phyloP scores from a whole-genome alignment of 2,888 invertebrate genomes.

The Troglohyphantes excavatus region DNA sequence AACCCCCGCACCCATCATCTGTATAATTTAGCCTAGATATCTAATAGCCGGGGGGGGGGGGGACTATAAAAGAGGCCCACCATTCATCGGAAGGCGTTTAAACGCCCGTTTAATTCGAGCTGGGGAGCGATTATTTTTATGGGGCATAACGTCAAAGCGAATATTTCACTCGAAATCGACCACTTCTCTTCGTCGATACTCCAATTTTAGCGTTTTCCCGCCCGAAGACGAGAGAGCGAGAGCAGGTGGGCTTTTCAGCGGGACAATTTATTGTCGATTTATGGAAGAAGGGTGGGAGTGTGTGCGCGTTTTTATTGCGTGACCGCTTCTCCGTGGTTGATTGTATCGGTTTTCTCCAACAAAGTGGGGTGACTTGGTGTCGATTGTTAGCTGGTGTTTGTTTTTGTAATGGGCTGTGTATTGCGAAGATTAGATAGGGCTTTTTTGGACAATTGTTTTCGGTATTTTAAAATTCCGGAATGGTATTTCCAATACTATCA shows the following conservation, averaged over 20 bases:
- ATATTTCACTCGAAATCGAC: slow-evolving; percentile 75
- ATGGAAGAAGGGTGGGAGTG: slow-evolving; percentile 59
- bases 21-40: slow-evolving; percentile 58
- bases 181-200: slow-evolving; percentile 66
- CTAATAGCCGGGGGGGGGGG: slow-evolving; percentile 15
- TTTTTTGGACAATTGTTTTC: too few relatives aligned
- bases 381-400: background rate
- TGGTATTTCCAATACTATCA: too few relatives aligned
- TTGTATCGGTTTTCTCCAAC: background rate
- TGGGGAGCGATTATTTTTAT: slow-evolving; percentile 74
- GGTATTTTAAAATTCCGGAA: too few relatives aligned
- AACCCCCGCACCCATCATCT: background rate
- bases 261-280: slow-evolving; percentile 76
- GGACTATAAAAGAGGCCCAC: slow-evolving; percentile 7
- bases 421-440: too few relatives aligned
- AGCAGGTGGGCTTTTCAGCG: slow-evolving; percentile 69
- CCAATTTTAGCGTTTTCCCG: slow-evolving; percentile 26
- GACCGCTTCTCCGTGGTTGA: slow-evolving; percentile 12
- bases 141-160: slow-evolving; percentile 60
- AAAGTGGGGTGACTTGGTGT: background rate
- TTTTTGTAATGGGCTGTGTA: too few relatives aligned
- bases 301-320: slow-evolving; percentile 63
- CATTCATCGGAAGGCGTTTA: slow-evolving; percentile 72
- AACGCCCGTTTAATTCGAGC: slow-evolving; percentile 72
- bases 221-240: background rate